Conservation (phyloP, 2,888 invertebrate species). For the Phymatocera aterrima region DNA sequence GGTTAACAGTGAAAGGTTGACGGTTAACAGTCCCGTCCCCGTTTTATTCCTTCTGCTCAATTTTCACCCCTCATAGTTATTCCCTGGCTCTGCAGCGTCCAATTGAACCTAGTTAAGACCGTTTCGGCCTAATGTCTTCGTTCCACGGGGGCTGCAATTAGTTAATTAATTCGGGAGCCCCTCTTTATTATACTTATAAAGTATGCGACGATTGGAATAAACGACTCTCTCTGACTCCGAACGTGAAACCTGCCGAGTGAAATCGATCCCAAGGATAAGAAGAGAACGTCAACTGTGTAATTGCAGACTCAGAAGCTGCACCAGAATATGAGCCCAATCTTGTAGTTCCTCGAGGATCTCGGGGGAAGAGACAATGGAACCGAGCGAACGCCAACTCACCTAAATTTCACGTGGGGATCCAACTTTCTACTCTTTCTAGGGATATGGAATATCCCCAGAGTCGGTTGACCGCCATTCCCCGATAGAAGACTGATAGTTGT, state of each 20-base stretch:
- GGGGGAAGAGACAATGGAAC: background rate
- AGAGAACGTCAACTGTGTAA: background rate
- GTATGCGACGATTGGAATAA: slow-evolving; percentile 7
- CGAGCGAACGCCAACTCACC: background rate
- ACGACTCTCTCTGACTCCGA: background rate
- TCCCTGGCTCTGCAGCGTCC: background rate
- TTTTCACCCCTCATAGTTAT: slow-evolving; percentile 5
- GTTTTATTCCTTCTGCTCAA: slow-evolving; percentile 17
- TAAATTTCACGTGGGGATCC: background rate
- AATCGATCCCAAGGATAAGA: slow-evolving; percentile 12
- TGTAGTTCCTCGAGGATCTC: background rate
- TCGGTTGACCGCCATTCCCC: background rate
- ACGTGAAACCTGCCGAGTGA: background rate
- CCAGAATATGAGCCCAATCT: background rate
- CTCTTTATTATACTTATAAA: slow-evolving; percentile 20
- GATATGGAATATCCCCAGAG: background rate
- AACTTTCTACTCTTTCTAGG: background rate
- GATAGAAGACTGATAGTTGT: background rate
- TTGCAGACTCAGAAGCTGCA: background rate
- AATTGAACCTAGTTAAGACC: slow-evolving; percentile 20
- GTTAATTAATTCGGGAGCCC: slow-evolving; percentile 12
- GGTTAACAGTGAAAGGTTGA: slow-evolving; percentile 33
- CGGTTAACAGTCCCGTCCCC: slow-evolving; percentile 16
- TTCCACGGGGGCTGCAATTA: slow-evolving; percentile 6
- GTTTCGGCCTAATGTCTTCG: slow-evolving; percentile 24